A percentile compares a stretch with the other conserved stretches of the same genome.
Conservation (phyloP, 2,888 invertebrate genomes). For the Eudasyphora cyanicolor region DNA sequence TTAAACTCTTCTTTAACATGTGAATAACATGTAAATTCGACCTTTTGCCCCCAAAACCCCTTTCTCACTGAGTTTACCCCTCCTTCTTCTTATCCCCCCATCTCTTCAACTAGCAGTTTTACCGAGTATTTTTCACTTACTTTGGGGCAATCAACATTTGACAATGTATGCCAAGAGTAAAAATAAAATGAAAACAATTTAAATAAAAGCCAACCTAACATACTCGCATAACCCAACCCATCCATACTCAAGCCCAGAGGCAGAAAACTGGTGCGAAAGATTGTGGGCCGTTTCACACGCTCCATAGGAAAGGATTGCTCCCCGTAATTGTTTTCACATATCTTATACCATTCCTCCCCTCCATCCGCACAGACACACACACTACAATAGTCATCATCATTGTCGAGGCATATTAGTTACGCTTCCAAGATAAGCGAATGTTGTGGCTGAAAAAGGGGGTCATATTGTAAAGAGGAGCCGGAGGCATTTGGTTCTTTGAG, state of each 20-base stretch:
- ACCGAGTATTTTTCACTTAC: background rate
- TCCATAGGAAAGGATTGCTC: background rate
- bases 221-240: constrained; percentile 10
- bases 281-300: background rate
- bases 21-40: background rate
- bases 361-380: background rate
- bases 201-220: constrained; percentile 40
- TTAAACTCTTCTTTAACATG: background rate
- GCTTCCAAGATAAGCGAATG: background rate
- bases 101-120: background rate
- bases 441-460: background rate
- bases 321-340: constrained; percentile 16
- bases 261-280: constrained; percentile 1
- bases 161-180: constrained; percentile 21
- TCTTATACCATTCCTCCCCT: background rate
- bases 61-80: background rate
- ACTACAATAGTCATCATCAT: background rate
- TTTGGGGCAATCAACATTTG: background rate
- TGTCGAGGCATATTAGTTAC: background rate
- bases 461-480: background rate
- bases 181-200: constrained; percentile 55
- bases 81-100: no score
- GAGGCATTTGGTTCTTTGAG: background rate
- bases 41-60: background rate
- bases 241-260: background rate